Percentiles rank a stretch among this genome's conserved stretches.
phyloP scores from a whole-genome alignment of 2,797 vertebrate species.

The Sarcophilus harrisii region DNA sequence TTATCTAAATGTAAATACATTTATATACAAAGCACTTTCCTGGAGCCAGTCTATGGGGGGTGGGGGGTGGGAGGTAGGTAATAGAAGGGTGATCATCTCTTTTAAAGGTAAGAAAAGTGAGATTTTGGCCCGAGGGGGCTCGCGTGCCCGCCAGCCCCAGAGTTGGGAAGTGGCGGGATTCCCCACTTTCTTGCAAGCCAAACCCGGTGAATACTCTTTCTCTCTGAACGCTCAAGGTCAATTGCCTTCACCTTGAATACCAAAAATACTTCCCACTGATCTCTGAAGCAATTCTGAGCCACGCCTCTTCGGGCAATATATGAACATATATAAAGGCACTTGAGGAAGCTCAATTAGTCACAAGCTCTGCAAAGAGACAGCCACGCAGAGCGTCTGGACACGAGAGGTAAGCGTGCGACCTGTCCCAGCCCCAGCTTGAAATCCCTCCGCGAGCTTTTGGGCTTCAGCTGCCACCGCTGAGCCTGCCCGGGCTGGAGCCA shows the following conservation, averaged over 20 bases:
- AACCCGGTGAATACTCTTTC: neutral
- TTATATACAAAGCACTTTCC: neutral
- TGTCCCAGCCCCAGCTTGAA: conserved; percentile 28
- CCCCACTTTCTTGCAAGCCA: neutral
- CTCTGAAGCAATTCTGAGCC: conserved; percentile 36
- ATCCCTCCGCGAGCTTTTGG: neutral
- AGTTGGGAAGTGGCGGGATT: neutral
- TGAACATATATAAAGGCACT: conserved; percentile 58
- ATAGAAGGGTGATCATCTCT: neutral
- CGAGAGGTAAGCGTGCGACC: conserved; percentile 71
- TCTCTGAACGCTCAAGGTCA: neutral
- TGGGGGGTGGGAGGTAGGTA: neutral
- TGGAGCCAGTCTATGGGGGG: neutral
- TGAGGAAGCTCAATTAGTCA: neutral
- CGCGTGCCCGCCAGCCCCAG: neutral
- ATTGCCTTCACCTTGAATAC: neutral
- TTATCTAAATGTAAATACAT: neutral
- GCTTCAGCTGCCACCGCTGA: conserved; percentile 20
- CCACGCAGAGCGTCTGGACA: conserved; percentile 25
- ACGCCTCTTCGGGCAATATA: conserved; percentile 54
- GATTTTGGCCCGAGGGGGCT: neutral
- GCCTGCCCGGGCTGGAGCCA: conserved; percentile 11
- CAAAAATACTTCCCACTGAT: conserved; percentile 54
- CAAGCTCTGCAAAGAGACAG: conserved; percentile 30
- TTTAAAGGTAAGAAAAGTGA: neutral